Evolutionary conservation across 2,113 vertebrate species (phyloP).

Genomic region (Typhlomys cinereus): DNA sequence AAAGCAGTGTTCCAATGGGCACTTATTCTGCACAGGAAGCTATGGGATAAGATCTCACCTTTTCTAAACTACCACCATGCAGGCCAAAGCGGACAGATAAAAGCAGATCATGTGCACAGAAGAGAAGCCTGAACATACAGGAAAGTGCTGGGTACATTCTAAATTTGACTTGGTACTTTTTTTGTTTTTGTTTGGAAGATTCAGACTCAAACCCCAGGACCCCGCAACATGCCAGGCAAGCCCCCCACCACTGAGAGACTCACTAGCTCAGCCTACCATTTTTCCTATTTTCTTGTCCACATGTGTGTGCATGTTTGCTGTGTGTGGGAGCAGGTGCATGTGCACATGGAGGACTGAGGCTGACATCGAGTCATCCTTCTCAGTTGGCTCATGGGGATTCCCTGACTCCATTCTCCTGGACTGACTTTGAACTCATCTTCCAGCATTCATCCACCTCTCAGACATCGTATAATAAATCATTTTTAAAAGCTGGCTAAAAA

Average conservation of each 20-base stretch:
- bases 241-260: no score
- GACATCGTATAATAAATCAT: background rate
- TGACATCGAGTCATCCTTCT: no score
- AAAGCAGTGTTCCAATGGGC: fast-evolving
- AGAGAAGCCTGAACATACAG: background rate
- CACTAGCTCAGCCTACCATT: background rate
- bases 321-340: no score
- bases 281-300: no score
- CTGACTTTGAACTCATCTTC: background rate
- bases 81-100: background rate
- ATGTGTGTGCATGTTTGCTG: no score
- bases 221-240: background rate
- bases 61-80: background rate
- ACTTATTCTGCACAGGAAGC: fast-evolving
- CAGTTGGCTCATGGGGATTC: no score
- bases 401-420: no score
- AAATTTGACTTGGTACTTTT: background rate
- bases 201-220: no score
- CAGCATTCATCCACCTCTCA: background rate
- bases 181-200: background rate
- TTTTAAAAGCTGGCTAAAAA: background rate
- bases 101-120: background rate
- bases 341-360: no score
- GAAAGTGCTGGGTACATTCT: background rate
- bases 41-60: fast-evolving